Conservation (phyloP, 2,888 invertebrate species). For the Drosophila affinis region DNA sequence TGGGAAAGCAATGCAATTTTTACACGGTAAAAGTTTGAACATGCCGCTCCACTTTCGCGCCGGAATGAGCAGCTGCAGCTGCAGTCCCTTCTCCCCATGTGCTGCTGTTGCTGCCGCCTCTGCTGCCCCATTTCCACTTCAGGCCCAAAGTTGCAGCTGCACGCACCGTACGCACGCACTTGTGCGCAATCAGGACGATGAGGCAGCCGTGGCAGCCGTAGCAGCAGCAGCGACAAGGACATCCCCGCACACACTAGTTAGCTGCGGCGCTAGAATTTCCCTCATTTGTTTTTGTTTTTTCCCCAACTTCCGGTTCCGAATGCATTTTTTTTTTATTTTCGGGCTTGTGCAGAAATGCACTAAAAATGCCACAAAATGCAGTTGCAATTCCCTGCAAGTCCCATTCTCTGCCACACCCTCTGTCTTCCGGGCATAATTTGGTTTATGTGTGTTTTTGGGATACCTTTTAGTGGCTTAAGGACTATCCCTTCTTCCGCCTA, state of each 20-base stretch:
- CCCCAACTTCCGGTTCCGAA: slow-evolving; percentile 2
- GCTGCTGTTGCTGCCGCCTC: slow-evolving; percentile 11
- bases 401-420: neutral
- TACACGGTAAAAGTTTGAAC: slow-evolving; percentile 76
- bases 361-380: slow-evolving; percentile 36
- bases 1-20: slow-evolving; percentile 66
- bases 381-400: neutral
- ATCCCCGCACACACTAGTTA: neutral
- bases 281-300: slow-evolving; percentile 2
- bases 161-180: slow-evolving; percentile 74
- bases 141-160: slow-evolving; percentile 43
- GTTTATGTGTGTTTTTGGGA: neutral
- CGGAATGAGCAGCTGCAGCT: slow-evolving; percentile 65
- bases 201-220: slow-evolving; percentile 15
- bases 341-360: slow-evolving; percentile 17
- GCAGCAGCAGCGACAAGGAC: slow-evolving; percentile 1
- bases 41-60: slow-evolving; percentile 75
- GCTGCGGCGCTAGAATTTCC: neutral
- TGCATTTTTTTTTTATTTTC: neutral
- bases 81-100: slow-evolving; percentile 10
- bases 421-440: slow-evolving; percentile 3
- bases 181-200: slow-evolving; percentile 69
- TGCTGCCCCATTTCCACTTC: slow-evolving; percentile 67
- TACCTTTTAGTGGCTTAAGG: neutral
- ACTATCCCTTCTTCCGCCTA: neutral